Evolutionary conservation across 2,797 vertebrate genomes (phyloP).

Genomic region (Dendrocincla fuliginosa): DNA sequence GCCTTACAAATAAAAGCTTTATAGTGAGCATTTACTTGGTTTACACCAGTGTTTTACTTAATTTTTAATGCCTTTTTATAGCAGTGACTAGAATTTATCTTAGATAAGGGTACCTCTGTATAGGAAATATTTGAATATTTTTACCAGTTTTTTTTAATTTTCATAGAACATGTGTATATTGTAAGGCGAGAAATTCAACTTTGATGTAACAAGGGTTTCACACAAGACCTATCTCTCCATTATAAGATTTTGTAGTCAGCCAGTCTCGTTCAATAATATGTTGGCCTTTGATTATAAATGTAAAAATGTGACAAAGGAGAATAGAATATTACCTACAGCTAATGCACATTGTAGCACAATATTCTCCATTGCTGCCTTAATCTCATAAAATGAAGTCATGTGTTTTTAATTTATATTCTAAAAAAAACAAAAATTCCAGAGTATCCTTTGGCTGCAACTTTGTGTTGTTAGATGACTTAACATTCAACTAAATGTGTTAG

Average conservation of each 20-base stretch:
- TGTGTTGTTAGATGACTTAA: background rate
- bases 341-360: conserved; percentile 34
- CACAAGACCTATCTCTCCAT: background rate
- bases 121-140: conserved; percentile 67
- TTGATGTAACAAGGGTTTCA: background rate
- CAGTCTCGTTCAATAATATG: background rate
- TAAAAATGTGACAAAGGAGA: conserved; percentile 8
- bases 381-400: background rate
- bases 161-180: conserved; percentile 19
- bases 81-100: conserved; percentile 43
- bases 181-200: conserved; percentile 27
- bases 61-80: conserved; percentile 68
- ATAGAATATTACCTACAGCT: conserved; percentile 6
- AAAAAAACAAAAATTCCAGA: background rate
- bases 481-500: background rate
- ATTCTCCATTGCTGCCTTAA: conserved; percentile 72
- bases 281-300: conserved; percentile 40
- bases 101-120: conserved; percentile 49
- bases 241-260: background rate
- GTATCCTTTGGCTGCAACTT: background rate
- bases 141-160: conserved; percentile 65
- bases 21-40: conserved; percentile 6
- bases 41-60: conserved; percentile 52
- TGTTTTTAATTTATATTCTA: background rate
- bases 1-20: conserved; percentile 54